Evolutionary conservation across 2,888 invertebrate genomes (phyloP).

Genomic region (Tolmerus cingulatus): DNA sequence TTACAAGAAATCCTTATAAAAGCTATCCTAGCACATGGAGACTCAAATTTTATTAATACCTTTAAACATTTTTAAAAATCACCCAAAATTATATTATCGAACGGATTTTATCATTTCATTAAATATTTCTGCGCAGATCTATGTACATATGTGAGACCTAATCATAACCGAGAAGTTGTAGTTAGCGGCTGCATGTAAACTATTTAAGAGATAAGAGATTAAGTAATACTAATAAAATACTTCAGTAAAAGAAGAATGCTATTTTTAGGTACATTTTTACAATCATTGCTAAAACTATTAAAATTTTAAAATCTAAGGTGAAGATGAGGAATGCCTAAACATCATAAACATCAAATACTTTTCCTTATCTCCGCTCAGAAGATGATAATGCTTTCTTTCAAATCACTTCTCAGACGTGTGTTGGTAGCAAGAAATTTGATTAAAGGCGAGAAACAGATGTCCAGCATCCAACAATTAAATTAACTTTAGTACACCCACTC

Average conservation of each 20-base stretch:
- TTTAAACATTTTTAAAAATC: background rate
- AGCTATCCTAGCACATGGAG: background rate
- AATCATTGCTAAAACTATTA: background rate
- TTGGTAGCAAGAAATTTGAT: slow-evolving; percentile 13
- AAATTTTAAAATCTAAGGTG: background rate
- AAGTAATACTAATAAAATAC: background rate
- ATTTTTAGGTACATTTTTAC: background rate
- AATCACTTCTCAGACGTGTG: background rate
- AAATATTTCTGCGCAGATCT: background rate
- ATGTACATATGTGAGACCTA: background rate
- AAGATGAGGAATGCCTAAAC: too few relatives aligned
- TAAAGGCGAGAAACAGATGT: slow-evolving; percentile 9
- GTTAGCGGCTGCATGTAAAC: background rate
- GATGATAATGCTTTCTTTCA: background rate
- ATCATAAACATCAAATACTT: background rate
- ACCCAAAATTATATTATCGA: background rate
- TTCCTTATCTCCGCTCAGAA: background rate
- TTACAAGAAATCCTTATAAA: background rate
- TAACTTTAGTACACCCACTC: slow-evolving; percentile 26
- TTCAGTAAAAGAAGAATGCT: background rate
- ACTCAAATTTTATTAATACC: background rate
- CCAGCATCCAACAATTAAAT: slow-evolving; percentile 21
- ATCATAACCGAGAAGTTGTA: background rate
- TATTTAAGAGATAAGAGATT: background rate
- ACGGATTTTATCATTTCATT: too few relatives aligned